Percentiles rank a stretch among this genome's conserved stretches.
Conservation (phyloP, 2,888 invertebrate genomes). For the Cotesia congregata region DNA sequence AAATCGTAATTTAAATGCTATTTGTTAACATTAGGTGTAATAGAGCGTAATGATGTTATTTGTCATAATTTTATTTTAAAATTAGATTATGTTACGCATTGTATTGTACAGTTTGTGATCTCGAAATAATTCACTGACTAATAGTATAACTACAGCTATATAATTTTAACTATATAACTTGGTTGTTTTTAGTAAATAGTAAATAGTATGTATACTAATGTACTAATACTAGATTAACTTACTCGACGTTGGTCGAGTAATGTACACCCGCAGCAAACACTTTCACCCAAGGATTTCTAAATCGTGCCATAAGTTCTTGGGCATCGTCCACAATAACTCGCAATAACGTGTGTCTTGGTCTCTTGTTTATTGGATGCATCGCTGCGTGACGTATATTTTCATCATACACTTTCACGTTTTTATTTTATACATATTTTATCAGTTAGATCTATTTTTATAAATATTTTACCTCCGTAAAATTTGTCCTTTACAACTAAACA, state of each 20-base stretch:
- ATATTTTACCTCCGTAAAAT: too few relatives aligned
- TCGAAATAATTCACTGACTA: background rate
- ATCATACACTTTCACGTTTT: conserved; percentile 27
- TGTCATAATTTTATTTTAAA: conserved; percentile 14
- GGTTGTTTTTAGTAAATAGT: background rate
- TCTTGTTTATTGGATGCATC: conserved; percentile 17
- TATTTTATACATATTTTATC: background rate
- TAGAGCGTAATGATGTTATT: conserved; percentile 14
- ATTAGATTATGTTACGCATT: conserved; percentile 28
- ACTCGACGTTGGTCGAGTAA: conserved; percentile 15
- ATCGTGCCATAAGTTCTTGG: conserved; percentile 51
- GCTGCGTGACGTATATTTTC: conserved; percentile 19
- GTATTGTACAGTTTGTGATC: conserved; percentile 14
- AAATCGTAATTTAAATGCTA: background rate
- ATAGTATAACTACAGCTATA: background rate
- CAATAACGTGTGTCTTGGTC: conserved; percentile 22
- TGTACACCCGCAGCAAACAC: conserved; percentile 53
- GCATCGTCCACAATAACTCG: conserved; percentile 47
- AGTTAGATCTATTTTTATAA: too few relatives aligned
- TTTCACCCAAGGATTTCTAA: conserved; percentile 65
- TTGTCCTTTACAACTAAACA: too few relatives aligned
- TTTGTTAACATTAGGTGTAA: background rate
- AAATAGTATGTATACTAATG: background rate
- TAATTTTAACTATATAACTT: background rate
- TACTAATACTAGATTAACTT: background rate